Conservation (phyloP, 2,888 invertebrate genomes). For the Pterostichus madidus region DNA sequence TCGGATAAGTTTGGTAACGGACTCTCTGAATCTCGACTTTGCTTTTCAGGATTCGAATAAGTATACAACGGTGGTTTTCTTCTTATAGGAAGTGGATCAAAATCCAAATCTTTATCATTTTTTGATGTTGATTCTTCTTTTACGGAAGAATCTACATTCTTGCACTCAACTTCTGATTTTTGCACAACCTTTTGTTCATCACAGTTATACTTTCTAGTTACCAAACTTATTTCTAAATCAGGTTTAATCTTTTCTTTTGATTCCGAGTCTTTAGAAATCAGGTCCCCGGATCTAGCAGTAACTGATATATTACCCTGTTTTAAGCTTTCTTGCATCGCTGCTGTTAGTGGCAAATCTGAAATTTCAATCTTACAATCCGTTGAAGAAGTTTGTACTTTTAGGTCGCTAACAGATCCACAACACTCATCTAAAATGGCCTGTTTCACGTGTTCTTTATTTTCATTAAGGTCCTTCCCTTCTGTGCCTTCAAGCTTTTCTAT, state of each 20-base stretch:
- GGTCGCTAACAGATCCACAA: slow-evolving; percentile 71
- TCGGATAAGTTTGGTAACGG: slow-evolving; percentile 69
- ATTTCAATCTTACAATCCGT: slow-evolving; percentile 68
- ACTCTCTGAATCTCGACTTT: slow-evolving; percentile 75
- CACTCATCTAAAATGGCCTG: slow-evolving; percentile 74
- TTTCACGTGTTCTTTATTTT: slow-evolving; percentile 71
- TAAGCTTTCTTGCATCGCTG: slow-evolving; percentile 73
- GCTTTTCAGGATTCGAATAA: slow-evolving; percentile 86
- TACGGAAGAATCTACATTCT: neutral
- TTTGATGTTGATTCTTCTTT: slow-evolving; percentile 45
- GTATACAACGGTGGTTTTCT: slow-evolving; percentile 88
- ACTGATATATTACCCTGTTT: slow-evolving; percentile 71
- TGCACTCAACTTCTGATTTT: slow-evolving; percentile 50
- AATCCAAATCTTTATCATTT: slow-evolving; percentile 76
- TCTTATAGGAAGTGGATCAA: slow-evolving; percentile 85
- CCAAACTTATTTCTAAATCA: slow-evolving; percentile 62
- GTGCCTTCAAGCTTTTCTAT: slow-evolving; percentile 66
- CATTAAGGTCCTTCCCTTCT: slow-evolving; percentile 73
- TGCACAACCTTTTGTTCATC: slow-evolving; percentile 41
- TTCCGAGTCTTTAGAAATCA: slow-evolving; percentile 22
- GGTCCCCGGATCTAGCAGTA: slow-evolving; percentile 5
- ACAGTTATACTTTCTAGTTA: slow-evolving; percentile 53
- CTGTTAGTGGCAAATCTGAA: slow-evolving; percentile 70
- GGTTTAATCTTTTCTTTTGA: slow-evolving; percentile 54
- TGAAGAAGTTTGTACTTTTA: slow-evolving; percentile 49